phyloP scores from a whole-genome alignment of 2,113 vertebrate genomes.

The Orthonyx spaldingii region DNA sequence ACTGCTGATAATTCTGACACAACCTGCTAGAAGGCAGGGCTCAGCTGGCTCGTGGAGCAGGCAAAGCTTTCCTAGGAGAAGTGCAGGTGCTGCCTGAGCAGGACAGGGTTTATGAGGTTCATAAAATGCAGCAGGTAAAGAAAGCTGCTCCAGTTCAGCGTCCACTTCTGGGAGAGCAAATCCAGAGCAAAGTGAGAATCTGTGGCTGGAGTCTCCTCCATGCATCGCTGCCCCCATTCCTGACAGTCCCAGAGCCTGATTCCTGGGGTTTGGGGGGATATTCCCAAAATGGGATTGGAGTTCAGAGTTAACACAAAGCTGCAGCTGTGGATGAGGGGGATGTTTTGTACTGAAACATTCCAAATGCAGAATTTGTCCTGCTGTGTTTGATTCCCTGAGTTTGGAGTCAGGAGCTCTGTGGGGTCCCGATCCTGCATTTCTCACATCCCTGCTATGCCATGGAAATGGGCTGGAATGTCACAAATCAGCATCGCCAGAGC shows the following conservation, averaged over 20 bases:
- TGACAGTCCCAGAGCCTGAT: background rate
- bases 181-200: background rate
- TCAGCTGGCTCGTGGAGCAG: no score
- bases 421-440: constrained; percentile 23
- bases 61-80: no score
- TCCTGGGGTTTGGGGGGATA: accelerated
- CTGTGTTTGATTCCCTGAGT: background rate
- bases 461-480: background rate
- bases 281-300: background rate
- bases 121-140: background rate
- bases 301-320: background rate
- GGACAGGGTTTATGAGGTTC: no score
- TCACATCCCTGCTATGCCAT: background rate
- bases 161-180: background rate
- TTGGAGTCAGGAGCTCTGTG: background rate
- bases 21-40: no score
- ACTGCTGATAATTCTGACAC: no score
- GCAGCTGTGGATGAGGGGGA: background rate
- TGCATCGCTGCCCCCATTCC: background rate
- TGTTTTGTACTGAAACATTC: background rate
- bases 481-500: background rate
- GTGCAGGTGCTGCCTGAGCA: no score
- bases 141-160: background rate
- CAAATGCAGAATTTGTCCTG: background rate
- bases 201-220: background rate